A percentile compares a stretch with the other conserved stretches of the same genome.
Conservation (phyloP, 2,113 vertebrate species). For the Balaenoptera acutorostrata region DNA sequence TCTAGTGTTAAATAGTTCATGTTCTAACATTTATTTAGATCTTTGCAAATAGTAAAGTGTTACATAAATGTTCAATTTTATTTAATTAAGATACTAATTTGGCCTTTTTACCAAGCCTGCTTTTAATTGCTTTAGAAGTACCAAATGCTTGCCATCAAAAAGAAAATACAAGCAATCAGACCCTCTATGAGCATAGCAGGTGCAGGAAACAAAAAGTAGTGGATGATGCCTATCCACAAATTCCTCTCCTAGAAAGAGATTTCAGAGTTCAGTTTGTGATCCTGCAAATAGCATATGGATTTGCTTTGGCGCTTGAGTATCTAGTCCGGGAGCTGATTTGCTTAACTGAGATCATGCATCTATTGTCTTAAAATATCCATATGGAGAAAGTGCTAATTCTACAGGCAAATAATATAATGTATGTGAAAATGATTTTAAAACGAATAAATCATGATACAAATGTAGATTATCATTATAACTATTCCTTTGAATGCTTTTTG, state of each 20-base stretch:
- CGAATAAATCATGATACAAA: background rate
- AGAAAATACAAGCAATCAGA: background rate
- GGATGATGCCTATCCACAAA: background rate
- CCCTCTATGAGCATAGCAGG: background rate
- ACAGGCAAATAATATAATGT: background rate
- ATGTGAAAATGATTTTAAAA: background rate
- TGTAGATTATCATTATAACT: background rate
- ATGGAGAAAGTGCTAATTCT: background rate
- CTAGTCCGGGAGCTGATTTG: background rate
- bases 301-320: background rate
- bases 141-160: background rate
- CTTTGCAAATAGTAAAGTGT: background rate
- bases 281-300: background rate
- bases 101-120: background rate
- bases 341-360: background rate
- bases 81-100: background rate
- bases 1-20: background rate
- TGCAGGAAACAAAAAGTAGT: background rate
- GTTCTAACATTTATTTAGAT: background rate
- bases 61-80: background rate
- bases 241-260: background rate
- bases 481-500: background rate
- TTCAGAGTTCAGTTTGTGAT: background rate
- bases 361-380: background rate
- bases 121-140: slow-evolving; percentile 6